Conservation (phyloP, 1,140 invertebrate genomes). For the Heterodera carotae region DNA sequence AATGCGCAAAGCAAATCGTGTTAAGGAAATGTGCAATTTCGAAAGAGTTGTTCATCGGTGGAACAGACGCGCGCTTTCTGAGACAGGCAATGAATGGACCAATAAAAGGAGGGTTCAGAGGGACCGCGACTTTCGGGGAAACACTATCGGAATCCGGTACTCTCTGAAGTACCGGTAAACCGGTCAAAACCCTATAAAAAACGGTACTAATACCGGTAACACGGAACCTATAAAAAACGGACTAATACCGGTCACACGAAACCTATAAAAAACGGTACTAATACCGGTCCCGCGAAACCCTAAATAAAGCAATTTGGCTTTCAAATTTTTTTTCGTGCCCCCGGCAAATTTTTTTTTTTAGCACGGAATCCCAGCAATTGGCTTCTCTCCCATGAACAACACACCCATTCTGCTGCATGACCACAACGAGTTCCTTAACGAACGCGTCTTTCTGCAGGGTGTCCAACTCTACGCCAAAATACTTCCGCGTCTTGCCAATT, state of each 20-base stretch:
- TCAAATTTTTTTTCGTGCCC: background rate
- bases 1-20: background rate
- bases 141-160: too few species aligned
- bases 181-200: too few species aligned
- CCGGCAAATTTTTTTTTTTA: too few species aligned
- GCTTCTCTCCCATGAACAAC: constrained; percentile 79
- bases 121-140: too few species aligned
- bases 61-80: constrained; percentile 51
- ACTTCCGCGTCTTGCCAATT: constrained; percentile 45
- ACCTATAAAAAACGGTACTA: too few species aligned
- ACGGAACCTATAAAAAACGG: too few species aligned
- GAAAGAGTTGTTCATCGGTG: constrained; percentile 70
- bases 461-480: constrained; percentile 73
- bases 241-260: too few species aligned
- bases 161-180: too few species aligned
- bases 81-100: constrained; percentile 37
- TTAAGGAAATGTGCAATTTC: constrained; percentile 72
- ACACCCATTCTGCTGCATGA: constrained; percentile 77
- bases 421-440: constrained; percentile 77
- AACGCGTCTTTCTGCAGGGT: constrained; percentile 74
- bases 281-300: too few species aligned
- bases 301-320: too few species aligned
- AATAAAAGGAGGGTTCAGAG: too few species aligned
- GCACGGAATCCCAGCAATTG: constrained; percentile 75
- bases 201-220: too few species aligned